A percentile compares a stretch with the other conserved stretches of the same genome.
Conservation (phyloP, 2,888 invertebrate genomes). For the Sesamia inferens region DNA sequence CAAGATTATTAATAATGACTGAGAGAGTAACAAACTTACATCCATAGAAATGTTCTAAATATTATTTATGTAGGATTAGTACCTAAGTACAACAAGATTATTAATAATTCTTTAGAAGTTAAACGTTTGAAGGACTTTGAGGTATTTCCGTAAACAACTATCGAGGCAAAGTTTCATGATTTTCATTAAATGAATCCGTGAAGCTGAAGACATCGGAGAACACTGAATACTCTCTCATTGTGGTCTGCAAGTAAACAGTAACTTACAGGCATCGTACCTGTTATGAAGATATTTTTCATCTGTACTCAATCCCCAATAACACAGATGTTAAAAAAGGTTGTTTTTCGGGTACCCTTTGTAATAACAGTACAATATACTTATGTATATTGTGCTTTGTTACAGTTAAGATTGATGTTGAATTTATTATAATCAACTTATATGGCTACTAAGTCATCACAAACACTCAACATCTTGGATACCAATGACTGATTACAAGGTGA, state of each 20-base stretch:
- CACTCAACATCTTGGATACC: too few species aligned
- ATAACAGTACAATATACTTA: too few species aligned
- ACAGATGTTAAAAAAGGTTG: too few species aligned
- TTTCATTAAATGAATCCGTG: not conserved
- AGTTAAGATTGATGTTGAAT: too few species aligned
- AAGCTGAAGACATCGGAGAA: not conserved
- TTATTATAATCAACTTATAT: too few species aligned
- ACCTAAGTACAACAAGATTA: conserved; percentile 3
- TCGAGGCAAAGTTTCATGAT: not conserved
- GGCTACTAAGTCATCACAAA: too few species aligned
- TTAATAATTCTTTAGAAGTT: not conserved
- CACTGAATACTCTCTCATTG: not conserved
- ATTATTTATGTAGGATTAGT: conserved; percentile 6
- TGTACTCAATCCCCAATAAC: too few species aligned
- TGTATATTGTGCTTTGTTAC: too few species aligned
- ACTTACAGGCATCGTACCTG: not conserved
- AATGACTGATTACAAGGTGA: too few species aligned
- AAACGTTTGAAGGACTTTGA: conserved; percentile 7
- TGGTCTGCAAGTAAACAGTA: not conserved
- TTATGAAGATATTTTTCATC: not conserved
- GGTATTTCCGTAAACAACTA: conserved; percentile 14
- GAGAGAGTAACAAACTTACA: too few species aligned
- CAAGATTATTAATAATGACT: conserved; percentile 3
- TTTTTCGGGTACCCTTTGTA: too few species aligned
- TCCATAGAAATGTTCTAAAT: too few species aligned